Base-by-base conservation (phyloP, 2,113 vertebrate species). In the Mormyrus lacerda region DNA sequence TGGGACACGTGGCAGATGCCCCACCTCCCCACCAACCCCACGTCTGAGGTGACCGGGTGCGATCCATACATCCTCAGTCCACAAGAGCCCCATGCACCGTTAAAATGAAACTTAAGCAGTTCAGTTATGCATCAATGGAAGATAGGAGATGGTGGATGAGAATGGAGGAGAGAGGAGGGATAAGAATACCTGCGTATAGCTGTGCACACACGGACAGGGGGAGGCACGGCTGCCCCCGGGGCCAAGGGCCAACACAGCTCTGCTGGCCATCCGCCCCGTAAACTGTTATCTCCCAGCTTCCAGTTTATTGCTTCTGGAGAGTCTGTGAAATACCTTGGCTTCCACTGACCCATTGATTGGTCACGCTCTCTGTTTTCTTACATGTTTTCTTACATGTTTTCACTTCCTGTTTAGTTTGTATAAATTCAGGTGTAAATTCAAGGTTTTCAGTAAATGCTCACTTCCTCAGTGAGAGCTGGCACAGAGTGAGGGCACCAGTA, bases 11-110 rank as follows among this genome's bases (percentile, higher is more conserved):
- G 76, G 83, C 88, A 83, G 95, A 93, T 87, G 92, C 93, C 92
- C 92, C 91, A n/a, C n/a, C n/a, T n/a, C n/a, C n/a, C n/a, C n/a
- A n/a, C 55, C 93, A 92, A 90, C 91, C 90, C 91, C 93, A 7
- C 21, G 19, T 95, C 95, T 91, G 94, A 93, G 85, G 93, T 97
- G 96, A 97, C 97, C 97, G 97, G 97, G 97, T 92, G 93, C 95
- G 94, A 95, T 95, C 96, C 93, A 93, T 94, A 95, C 93, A 92
- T 93, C 93, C 94, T 94, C 92, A 91, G 93, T 90, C 90, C 94
- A 91, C 92, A 21, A 50, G 89, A 89, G 93, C 94, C 94, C 93
- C 51, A 94, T 95, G 93, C 94, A 93, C 92, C 94, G 95, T 95
- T 2, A 90, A 94, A 93, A 94, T 92, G 94, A 95, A 95, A 96